phyloP scores from a whole-genome alignment of 2,888 invertebrate species.

The Syritta pipiens region DNA sequence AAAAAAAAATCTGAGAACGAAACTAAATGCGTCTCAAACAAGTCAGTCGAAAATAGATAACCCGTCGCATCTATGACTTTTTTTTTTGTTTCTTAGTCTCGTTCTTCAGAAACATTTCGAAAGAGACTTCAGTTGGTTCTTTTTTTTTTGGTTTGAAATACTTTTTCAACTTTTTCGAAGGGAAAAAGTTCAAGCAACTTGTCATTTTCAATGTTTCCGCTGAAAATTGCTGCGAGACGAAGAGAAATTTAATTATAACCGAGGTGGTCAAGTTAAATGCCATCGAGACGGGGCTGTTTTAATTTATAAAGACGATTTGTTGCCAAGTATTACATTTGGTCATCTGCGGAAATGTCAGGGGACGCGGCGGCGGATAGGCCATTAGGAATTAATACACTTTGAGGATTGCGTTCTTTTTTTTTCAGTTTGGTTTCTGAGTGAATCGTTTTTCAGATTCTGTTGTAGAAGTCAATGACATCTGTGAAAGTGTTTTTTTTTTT shows the following conservation, averaged over 20 bases:
- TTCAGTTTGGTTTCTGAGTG: no score
- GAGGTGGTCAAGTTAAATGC: slow-evolving; percentile 33
- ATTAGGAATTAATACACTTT: slow-evolving; percentile 5
- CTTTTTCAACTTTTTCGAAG: slow-evolving; percentile 11
- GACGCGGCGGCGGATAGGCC: background rate
- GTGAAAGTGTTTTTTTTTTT: no score
- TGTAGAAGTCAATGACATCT: background rate
- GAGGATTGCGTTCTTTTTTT: no score
- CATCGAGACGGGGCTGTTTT: slow-evolving; percentile 1
- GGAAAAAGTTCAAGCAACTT: slow-evolving; percentile 56
- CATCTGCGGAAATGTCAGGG: slow-evolving; percentile 3
- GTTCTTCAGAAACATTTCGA: slow-evolving; percentile 7
- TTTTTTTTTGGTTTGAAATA: slow-evolving; percentile 28
- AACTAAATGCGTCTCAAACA: slow-evolving; percentile 40
- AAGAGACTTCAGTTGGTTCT: background rate
- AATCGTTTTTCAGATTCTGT: no score
- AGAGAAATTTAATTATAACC: slow-evolving; percentile 17
- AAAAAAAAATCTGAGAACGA: slow-evolving; percentile 1
- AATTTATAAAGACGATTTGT: background rate
- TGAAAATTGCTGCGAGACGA: background rate
- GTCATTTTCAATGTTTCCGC: slow-evolving; percentile 39
- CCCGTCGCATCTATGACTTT: slow-evolving; percentile 25
- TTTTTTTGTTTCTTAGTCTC: background rate
- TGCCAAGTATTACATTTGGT: slow-evolving; percentile 17
- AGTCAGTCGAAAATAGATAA: slow-evolving; percentile 56